phyloP scores from a whole-genome alignment of 2,113 vertebrate species.

The Emydocephalus ijimae region DNA sequence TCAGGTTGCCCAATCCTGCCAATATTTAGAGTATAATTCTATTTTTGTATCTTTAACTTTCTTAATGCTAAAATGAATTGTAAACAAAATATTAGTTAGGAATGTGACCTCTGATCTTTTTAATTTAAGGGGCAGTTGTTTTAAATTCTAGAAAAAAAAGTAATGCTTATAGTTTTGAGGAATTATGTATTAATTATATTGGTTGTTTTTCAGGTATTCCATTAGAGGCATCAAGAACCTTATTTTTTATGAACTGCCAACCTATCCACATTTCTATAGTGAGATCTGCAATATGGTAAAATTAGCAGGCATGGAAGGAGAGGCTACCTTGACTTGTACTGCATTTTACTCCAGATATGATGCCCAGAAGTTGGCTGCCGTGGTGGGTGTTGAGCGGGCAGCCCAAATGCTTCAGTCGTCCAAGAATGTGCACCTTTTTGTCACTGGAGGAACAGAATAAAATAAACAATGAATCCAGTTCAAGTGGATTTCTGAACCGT shows the following conservation, averaged over 20 bases:
- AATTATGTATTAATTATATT: background rate
- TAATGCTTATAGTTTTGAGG: background rate
- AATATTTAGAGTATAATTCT: background rate
- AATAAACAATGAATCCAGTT: background rate
- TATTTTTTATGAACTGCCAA: conserved; percentile 92
- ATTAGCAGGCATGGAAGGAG: conserved; percentile 68
- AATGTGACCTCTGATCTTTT: background rate
- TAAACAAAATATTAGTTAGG: fast-evolving
- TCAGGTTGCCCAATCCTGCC: background rate
- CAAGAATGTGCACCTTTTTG: conserved; percentile 89
- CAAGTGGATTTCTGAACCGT: background rate
- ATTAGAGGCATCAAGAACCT: conserved; percentile 92
- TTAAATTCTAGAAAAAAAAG: background rate
- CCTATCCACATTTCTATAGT: conserved; percentile 93
- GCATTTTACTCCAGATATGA: conserved; percentile 90
- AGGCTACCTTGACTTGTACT: conserved; percentile 91
- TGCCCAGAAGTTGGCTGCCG: conserved; percentile 81
- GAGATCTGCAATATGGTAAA: conserved; percentile 95
- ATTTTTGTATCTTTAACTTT: background rate
- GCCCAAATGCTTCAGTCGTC: conserved; percentile 92
- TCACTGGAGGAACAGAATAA: conserved; percentile 83
- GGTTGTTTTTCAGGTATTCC: conserved; percentile 73
- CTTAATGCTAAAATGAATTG: background rate
- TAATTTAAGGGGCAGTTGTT: background rate
- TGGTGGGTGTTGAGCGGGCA: conserved; percentile 83